Conservation (phyloP, 2,888 invertebrate species). For the Merodon equestris region DNA sequence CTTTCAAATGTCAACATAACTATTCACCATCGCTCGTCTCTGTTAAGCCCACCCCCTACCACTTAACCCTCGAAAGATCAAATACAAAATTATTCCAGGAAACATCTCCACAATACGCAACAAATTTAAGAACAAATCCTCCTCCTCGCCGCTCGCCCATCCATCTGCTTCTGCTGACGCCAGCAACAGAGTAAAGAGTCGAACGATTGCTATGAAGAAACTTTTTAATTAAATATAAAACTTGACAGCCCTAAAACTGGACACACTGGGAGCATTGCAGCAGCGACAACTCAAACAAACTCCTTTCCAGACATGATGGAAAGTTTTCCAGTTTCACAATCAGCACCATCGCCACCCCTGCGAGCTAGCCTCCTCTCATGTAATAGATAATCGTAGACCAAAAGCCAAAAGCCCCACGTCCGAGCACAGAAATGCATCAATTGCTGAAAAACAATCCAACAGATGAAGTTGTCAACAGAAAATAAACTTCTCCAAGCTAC, state of each 20-base stretch:
- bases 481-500: neutral
- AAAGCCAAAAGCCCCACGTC: slow-evolving; percentile 16
- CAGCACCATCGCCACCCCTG: slow-evolving; percentile 2
- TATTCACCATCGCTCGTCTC: slow-evolving; percentile 50
- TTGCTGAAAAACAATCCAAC: slow-evolving; percentile 6
- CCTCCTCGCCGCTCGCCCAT: neutral
- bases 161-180: slow-evolving; percentile 40
- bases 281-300: slow-evolving; percentile 38
- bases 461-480: too few relatives aligned
- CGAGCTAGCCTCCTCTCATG: slow-evolving; percentile 2
- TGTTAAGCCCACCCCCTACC: slow-evolving; percentile 27
- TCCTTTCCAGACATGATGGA: slow-evolving; percentile 50
- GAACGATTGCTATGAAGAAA: slow-evolving; percentile 58
- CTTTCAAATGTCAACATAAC: slow-evolving; percentile 54
- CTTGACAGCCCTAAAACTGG: slow-evolving; percentile 60
- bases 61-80: slow-evolving; percentile 34
- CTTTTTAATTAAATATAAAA: slow-evolving; percentile 68
- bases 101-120: slow-evolving; percentile 48
- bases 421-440: too few relatives aligned
- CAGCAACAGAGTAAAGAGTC: slow-evolving; percentile 35
- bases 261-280: slow-evolving; percentile 49
- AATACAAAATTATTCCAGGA: slow-evolving; percentile 26
- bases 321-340: slow-evolving; percentile 31
- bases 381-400: neutral
- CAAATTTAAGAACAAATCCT: slow-evolving; percentile 62